These are phyloP conservation scores for Ivindomyrus marchei DNA, from an alignment of 2,113 vertebrate genomes.

Conservation along the genomic window DNA sequence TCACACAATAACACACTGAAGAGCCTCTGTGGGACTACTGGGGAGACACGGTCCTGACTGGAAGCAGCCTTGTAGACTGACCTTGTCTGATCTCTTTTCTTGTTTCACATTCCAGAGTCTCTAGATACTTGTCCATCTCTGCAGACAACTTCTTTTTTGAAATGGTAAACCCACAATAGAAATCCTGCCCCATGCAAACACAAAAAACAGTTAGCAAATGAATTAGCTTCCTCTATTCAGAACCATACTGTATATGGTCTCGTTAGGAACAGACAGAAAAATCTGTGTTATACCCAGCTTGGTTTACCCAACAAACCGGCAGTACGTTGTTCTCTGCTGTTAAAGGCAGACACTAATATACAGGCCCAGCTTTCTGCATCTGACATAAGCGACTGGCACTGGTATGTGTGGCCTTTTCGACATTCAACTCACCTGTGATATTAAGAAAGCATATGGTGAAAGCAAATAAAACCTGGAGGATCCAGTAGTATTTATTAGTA, in stretches of 20 bases:
- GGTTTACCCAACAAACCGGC: neutral
- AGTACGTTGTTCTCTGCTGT: neutral
- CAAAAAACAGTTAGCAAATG: neutral
- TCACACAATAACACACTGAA: neutral
- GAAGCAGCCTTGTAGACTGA: slow-evolving; percentile 34
- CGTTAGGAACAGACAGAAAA: neutral
- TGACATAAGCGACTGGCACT: neutral
- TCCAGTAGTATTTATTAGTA: slow-evolving; percentile 42
- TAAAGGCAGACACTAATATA: neutral
- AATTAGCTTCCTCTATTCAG: neutral
- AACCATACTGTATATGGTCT: neutral
- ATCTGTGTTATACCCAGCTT: neutral
- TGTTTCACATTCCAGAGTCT: slow-evolving; percentile 77
- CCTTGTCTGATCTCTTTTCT: slow-evolving; percentile 88
- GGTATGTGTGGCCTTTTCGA: neutral
- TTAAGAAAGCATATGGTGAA: slow-evolving; percentile 53
- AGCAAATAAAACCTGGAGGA: slow-evolving; percentile 55
- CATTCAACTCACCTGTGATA: slow-evolving; percentile 63
- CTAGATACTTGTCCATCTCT: slow-evolving; percentile 71
- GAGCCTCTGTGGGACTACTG: neutral
- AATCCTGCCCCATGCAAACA: neutral
- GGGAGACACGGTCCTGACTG: neutral
- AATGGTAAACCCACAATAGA: slow-evolving; percentile 59
- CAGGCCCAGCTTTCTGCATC: neutral
- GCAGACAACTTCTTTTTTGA: slow-evolving; percentile 69